phyloP scores from a whole-genome alignment of 1,140 invertebrate genomes.

The Drosophila littoralis region DNA sequence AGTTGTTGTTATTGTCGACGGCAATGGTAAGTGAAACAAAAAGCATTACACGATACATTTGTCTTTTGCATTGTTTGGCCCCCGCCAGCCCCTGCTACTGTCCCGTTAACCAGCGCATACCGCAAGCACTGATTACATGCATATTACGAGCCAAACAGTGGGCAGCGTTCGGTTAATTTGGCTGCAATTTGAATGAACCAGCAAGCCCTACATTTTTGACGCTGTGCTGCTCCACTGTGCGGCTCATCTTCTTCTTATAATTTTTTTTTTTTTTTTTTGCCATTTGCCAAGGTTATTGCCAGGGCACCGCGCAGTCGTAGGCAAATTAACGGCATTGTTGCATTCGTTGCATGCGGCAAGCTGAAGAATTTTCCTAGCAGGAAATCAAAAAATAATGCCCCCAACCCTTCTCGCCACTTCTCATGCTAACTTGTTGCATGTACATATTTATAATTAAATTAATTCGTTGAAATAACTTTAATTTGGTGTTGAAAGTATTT shows the following conservation, averaged over 20 bases:
- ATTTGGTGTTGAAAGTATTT: slow-evolving; percentile 81
- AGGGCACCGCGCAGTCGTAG: slow-evolving; percentile 36
- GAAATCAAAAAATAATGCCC: slow-evolving; percentile 53
- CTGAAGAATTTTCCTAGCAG: slow-evolving; percentile 69
- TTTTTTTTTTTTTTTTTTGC: slow-evolving; percentile 7
- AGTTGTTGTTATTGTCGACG: slow-evolving; percentile 28
- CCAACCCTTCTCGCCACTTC: neutral
- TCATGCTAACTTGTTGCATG: slow-evolving; percentile 49
- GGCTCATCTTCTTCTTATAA: slow-evolving; percentile 1
- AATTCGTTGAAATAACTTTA: slow-evolving; percentile 73
- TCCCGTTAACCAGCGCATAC: slow-evolving; percentile 2
- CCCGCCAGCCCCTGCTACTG: neutral
- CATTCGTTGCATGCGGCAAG: slow-evolving; percentile 48
- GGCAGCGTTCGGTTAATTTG: neutral
- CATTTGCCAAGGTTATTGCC: slow-evolving; percentile 72
- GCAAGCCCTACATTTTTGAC: neutral
- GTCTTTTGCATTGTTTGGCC: slow-evolving; percentile 44
- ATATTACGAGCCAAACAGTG: slow-evolving; percentile 30
- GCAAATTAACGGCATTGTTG: slow-evolving; percentile 55
- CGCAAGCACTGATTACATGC: slow-evolving; percentile 26
- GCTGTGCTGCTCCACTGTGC: slow-evolving; percentile 22
- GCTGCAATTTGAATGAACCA: neutral
- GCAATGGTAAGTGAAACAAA: slow-evolving; percentile 53
- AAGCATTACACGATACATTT: slow-evolving; percentile 56
- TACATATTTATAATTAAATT: slow-evolving; percentile 70